Percentiles rank a stretch among this genome's conserved stretches.
These are phyloP conservation scores for Xiphophorus birchmanni DNA, from an alignment of 2,797 vertebrate species.

Conservation along the genomic window DNA sequence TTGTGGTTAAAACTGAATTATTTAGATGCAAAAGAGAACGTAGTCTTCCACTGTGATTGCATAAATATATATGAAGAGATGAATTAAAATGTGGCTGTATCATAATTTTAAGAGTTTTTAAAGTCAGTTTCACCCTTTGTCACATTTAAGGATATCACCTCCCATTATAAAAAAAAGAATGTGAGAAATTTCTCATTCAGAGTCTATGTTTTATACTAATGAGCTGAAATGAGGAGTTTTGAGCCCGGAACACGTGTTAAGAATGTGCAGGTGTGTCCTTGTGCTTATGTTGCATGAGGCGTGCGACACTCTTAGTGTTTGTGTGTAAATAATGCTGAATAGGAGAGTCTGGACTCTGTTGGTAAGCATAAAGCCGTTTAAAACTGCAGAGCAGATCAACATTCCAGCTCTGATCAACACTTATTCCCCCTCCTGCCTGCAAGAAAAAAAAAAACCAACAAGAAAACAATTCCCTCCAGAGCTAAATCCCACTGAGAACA, in stretches of 20 bases:
- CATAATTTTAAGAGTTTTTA: neutral
- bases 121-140: neutral
- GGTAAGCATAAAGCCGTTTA: slow-evolving; percentile 78
- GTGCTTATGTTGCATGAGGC: slow-evolving; percentile 41
- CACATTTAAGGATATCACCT: neutral
- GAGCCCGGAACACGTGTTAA: neutral
- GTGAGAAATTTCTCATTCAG: neutral
- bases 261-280: slow-evolving; percentile 20
- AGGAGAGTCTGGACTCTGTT: slow-evolving; percentile 55
- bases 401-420: slow-evolving; percentile 75
- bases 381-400: slow-evolving; percentile 80
- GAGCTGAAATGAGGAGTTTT: slow-evolving; percentile 3
- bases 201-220: neutral
- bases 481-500: slow-evolving; percentile 53
- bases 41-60: neutral
- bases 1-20: neutral
- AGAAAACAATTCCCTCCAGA: slow-evolving; percentile 9
- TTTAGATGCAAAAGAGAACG: neutral
- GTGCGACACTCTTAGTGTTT: slow-evolving; percentile 49
- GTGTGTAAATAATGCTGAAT: slow-evolving; percentile 46
- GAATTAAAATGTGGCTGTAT: neutral
- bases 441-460: slow-evolving; percentile 25
- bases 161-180: neutral
- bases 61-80: neutral
- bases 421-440: slow-evolving; percentile 61